These are phyloP conservation scores for Caenorhabditis virilis DNA, from an alignment of 2,888 invertebrate species.

Conservation along the genomic window DNA sequence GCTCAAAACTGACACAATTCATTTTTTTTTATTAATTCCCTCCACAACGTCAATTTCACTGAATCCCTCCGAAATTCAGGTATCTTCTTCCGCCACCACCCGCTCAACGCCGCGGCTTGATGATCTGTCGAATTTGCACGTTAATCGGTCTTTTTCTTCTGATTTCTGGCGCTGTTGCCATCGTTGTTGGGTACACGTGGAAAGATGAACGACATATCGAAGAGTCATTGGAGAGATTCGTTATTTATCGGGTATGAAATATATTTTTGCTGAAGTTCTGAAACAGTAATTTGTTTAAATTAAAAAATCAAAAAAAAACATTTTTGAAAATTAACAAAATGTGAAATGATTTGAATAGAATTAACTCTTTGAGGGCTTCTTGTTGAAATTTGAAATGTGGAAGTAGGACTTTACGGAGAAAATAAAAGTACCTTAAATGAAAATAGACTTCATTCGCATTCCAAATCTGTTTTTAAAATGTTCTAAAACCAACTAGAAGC, in stretches of 20 bases:
- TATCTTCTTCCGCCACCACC: constrained; percentile 67
- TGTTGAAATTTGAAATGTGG: no score
- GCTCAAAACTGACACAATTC: not conserved
- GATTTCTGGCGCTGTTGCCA: constrained; percentile 60
- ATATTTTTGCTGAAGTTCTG: not conserved
- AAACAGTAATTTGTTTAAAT: not conserved
- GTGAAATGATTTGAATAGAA: no score
- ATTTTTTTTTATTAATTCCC: not conserved
- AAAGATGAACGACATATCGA: constrained; percentile 52
- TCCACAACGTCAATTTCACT: not conserved
- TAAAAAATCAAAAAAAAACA: no score
- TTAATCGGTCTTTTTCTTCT: constrained; percentile 63
- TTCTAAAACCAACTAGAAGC: no score
- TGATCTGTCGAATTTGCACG: constrained; percentile 61
- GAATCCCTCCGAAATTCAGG: constrained; percentile 32
- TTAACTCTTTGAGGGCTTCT: no score
- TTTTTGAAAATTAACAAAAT: no score
- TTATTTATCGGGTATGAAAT: constrained; percentile 42
- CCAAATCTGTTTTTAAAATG: no score
- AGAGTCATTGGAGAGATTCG: constrained; percentile 44
- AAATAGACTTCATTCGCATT: no score
- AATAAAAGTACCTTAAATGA: no score
- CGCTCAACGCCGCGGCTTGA: constrained; percentile 57
- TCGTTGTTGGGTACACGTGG: constrained; percentile 67
- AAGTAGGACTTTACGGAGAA: no score